Base-by-base conservation (phyloP, 30 jellyfish, hydroid and myxozoan species). In the Chironex yamaguchii region DNA sequence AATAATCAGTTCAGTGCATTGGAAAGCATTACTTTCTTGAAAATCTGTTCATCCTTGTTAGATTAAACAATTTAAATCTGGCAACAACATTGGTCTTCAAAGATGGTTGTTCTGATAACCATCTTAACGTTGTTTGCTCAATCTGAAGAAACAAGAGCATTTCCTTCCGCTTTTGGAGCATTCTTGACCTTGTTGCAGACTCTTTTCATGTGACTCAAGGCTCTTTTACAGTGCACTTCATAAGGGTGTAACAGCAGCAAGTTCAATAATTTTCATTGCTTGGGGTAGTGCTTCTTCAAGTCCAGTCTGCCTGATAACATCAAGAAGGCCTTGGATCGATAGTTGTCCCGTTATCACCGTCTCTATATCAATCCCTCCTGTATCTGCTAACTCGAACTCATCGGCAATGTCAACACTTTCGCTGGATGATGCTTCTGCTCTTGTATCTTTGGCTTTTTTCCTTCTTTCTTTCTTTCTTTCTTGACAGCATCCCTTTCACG, bases 181-280 rank as follows among this genome's bases (percentile, higher is more conserved):
- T 36, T 4, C 84, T 2, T 2, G 84, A 70, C 33, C 86, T 36
- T 72, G 49, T 9, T 11, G 49, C 34, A 9, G 76, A 34, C 78
- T n/a, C 36, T 24, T 3, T 34, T 72, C 78, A 35, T 72, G 2
- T 73, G 42, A 24, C 86, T 34, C 51, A 72, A 72, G 22, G 50
- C 86, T 22, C 36, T 34, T 29, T 72, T 73, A 51, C 78, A 72
- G 29, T 72, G 86, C 86, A 26, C 77, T 72, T 20, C 73, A 36
- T 20, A 35, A 25, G n/a, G 78, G 86, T 9, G 86, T 72, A 11
- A 36, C 86, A 2, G 76, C 86, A 2, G 86, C 78, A 72, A 72
- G 1, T 26, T 72, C 86, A 2, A 72, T 2, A n/a, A 34, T 48
- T 20, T 17, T 29, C 86, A 72, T 72, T 35, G 86, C 86, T 34